Base-by-base conservation (phyloP, 2,113 vertebrate species). In the Holacanthus passer region DNA sequence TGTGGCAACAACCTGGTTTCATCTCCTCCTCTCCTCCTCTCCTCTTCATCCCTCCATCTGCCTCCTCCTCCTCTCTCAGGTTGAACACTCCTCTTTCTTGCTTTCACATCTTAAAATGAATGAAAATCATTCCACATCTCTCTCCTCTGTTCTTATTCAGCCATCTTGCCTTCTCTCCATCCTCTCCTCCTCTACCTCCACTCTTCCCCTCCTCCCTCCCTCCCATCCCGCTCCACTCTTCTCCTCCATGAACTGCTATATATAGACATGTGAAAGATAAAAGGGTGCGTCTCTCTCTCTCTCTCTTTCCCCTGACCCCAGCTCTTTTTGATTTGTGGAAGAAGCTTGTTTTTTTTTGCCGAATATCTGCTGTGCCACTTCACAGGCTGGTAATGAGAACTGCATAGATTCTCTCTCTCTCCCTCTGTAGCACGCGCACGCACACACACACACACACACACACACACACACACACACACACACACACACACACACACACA, bases 241-340 rank as follows among this genome's bases (percentile, higher is more conserved):
- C 81, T 84, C 77, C 90, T 80, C 79, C 63, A 72, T 80, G 65
- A 88, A 53, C 60, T 4, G 73, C 91, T 93, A 93, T 93, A 93
- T 91, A 91, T 93, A 95, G 90, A 91, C 83, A 77, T 66, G 79
- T 88, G 84, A 87, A 76, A 91, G 92, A 94, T 93, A 88, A 89
- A 91, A 93, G 87, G 77, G 62, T 76, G 87, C 63, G 43, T 77
- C 80, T 79, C 75, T 48, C 67, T 48, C 69, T 53, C 58, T 27
- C 74, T 32, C 56, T 56, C 64, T 73, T 29, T 82, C 55, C 58
- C 68, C 79, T 79, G 80, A 84, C 77, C 73, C 83, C 45, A 81
- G 62, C 71, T 85, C 70, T 87, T 85, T 87, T 67, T 81, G 69
- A 81, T 92, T 91, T 85, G 77, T 73, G 45, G 85, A 79, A 82